phyloP scores from a whole-genome alignment of 2,113 vertebrate genomes.

The Dunckerocampus dactyliophorus region DNA sequence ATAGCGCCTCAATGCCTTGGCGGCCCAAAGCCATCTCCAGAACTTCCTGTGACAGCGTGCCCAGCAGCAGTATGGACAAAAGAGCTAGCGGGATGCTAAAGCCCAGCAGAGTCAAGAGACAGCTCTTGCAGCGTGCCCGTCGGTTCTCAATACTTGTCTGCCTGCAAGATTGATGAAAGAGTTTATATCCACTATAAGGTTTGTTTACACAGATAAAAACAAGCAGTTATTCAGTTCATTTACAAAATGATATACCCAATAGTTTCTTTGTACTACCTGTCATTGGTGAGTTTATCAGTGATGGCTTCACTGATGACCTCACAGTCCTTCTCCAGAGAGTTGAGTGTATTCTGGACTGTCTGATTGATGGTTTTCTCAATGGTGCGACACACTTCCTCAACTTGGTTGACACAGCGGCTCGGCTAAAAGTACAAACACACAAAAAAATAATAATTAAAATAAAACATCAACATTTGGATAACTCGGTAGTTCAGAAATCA shows the following conservation, averaged over 20 bases:
- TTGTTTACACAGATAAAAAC: background rate
- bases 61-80: constrained; percentile 65
- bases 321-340: constrained; percentile 80
- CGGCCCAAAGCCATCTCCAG: constrained; percentile 63
- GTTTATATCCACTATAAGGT: background rate
- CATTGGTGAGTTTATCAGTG: constrained; percentile 52
- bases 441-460: no score
- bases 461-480: background rate
- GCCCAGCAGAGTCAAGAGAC: constrained; percentile 70
- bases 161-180: constrained; percentile 42
- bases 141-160: constrained; percentile 62
- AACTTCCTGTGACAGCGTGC: constrained; percentile 60
- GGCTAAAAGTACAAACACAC: constrained; percentile 51
- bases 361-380: constrained; percentile 82
- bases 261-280: constrained; percentile 56
- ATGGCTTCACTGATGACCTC: constrained; percentile 72
- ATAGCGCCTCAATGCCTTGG: constrained; percentile 57
- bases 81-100: constrained; percentile 72
- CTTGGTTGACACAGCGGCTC: constrained; percentile 80
- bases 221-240: background rate
- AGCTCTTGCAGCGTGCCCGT: constrained; percentile 70
- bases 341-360: constrained; percentile 79
- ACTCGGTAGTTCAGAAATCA: background rate
- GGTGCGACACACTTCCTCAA: constrained; percentile 77
- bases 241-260: background rate